Evolutionary conservation across 2,888 invertebrate genomes (phyloP).

Genomic region (Morpho deidamia): DNA sequence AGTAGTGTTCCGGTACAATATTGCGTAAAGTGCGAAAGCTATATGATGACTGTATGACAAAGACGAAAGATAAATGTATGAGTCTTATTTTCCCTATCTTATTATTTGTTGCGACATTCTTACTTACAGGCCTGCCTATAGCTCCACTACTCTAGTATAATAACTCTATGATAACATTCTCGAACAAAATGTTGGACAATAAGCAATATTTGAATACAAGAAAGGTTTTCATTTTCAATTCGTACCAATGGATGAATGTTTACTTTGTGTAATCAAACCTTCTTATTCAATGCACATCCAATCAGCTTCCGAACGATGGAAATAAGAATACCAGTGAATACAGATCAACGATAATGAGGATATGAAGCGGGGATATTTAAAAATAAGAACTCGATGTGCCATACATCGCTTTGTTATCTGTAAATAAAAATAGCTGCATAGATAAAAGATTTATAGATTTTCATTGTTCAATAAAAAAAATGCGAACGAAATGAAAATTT

Average conservation of each 20-base stretch:
- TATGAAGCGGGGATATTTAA: not conserved
- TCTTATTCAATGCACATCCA: conserved; percentile 17
- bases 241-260: conserved; percentile 27
- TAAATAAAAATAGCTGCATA: too few relatives aligned
- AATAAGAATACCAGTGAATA: conserved; percentile 16
- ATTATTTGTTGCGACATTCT: too few relatives aligned
- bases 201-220: not conserved
- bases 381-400: not conserved
- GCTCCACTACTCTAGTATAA: not conserved
- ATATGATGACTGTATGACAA: too few relatives aligned
- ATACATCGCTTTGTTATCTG: too few relatives aligned
- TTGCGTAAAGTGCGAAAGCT: too few relatives aligned
- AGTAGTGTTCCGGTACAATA: too few relatives aligned
- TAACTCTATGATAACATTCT: too few relatives aligned
- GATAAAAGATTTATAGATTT: too few relatives aligned
- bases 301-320: conserved; percentile 17
- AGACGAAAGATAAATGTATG: too few relatives aligned
- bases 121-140: not conserved
- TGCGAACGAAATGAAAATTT: too few relatives aligned
- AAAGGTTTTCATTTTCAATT: not conserved
- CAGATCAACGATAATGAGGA: conserved; percentile 7
- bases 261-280: conserved; percentile 31
- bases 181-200: not conserved
- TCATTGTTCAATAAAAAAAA: too few relatives aligned
- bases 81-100: too few relatives aligned